Evolutionary conservation across 2,888 invertebrate genomes (phyloP).

Genomic region (Monoplex corrugatus): DNA sequence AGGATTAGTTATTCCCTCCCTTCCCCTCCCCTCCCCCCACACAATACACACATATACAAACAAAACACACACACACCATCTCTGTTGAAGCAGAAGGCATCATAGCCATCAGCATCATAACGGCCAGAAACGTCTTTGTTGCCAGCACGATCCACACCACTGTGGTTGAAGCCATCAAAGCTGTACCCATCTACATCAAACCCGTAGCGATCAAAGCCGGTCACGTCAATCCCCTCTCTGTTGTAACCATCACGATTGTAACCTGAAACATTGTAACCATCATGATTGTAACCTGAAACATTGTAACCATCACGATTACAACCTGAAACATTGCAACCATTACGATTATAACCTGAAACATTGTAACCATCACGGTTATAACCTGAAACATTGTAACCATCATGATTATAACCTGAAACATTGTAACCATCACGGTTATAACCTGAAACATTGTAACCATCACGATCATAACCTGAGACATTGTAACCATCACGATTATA

Average conservation of each 20-base stretch:
- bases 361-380: no score
- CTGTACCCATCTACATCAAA: constrained; percentile 70
- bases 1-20: no score
- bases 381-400: no score
- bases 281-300: constrained; percentile 74
- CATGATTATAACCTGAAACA: no score
- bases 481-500: no score
- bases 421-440: no score
- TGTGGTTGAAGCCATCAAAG: constrained; percentile 71
- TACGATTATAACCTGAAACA: constrained; percentile 74
- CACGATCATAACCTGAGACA: no score
- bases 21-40: no score
- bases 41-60: background rate
- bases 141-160: constrained; percentile 69
- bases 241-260: constrained; percentile 78
- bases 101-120: constrained; percentile 68
- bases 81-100: constrained; percentile 69
- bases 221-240: constrained; percentile 69
- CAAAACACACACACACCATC: constrained; percentile 62
- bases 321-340: constrained; percentile 73
- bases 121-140: constrained; percentile 66
- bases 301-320: constrained; percentile 77
- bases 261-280: constrained; percentile 73
- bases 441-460: no score
- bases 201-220: constrained; percentile 74